phyloP scores from a whole-genome alignment of 2,888 invertebrate species.

The Catocala fraxini region DNA sequence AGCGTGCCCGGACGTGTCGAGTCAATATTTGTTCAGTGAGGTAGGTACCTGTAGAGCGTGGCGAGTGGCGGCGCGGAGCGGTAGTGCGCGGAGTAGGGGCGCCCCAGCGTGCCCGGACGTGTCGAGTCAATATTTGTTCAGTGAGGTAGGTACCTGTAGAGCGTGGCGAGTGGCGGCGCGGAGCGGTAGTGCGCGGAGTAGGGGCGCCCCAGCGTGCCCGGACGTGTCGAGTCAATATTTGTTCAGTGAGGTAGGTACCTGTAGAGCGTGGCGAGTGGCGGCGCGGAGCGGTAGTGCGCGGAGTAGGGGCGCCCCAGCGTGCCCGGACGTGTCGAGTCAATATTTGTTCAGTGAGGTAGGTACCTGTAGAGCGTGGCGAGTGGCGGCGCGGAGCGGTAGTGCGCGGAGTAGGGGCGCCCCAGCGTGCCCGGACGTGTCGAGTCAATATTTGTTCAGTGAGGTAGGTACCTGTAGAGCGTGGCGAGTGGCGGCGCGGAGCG shows the following conservation, averaged over 20 bases:
- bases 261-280: conserved; percentile 60
- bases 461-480: too few relatives aligned
- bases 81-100: conserved; percentile 68
- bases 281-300: conserved; percentile 64
- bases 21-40: conserved; percentile 66
- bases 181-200: conserved; percentile 73
- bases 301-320: conserved; percentile 47
- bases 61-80: conserved; percentile 61
- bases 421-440: conserved; percentile 91
- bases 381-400: conserved; percentile 66
- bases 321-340: not conserved
- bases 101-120: conserved; percentile 48
- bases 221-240: conserved; percentile 88
- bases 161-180: conserved; percentile 62
- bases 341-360: not conserved
- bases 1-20: conserved; percentile 56
- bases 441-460: conserved; percentile 61
- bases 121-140: not conserved
- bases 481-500: too few relatives aligned
- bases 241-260: conserved; percentile 47
- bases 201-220: conserved; percentile 91
- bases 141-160: conserved; percentile 63
- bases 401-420: conserved; percentile 70
- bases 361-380: conserved; percentile 69
- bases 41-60: conserved; percentile 65